These are phyloP conservation scores for Agrotis puta DNA, from an alignment of 2,888 invertebrate genomes.

Conservation along the genomic window DNA sequence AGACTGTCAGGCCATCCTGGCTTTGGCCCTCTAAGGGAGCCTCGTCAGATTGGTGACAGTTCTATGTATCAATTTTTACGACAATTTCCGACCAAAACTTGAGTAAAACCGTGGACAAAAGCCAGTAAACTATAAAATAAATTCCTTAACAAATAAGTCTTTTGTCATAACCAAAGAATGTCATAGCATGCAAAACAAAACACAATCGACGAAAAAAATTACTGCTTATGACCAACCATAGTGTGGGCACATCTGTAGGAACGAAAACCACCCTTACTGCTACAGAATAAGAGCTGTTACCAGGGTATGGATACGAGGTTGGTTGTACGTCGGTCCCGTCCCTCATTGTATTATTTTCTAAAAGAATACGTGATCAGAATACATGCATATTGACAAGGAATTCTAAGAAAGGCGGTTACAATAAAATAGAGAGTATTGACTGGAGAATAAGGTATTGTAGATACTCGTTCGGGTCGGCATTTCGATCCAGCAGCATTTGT, in stretches of 20 bases:
- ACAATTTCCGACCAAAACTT: too few relatives aligned
- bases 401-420: constrained; percentile 29
- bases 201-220: background rate
- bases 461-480: background rate
- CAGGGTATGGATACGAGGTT: background rate
- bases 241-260: background rate
- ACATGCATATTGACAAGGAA: constrained; percentile 6
- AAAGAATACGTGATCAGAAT: constrained; percentile 55
- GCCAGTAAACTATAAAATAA: too few relatives aligned
- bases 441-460: background rate
- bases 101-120: too few relatives aligned
- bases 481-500: background rate
- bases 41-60: too few relatives aligned
- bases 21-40: too few relatives aligned
- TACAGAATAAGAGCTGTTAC: background rate
- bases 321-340: background rate
- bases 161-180: constrained; percentile 21
- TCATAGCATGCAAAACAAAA: constrained; percentile 3
- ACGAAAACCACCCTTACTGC: background rate
- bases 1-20: too few relatives aligned
- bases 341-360: constrained; percentile 46
- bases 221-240: background rate
- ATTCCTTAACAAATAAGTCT: constrained; percentile 2
- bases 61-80: too few relatives aligned
- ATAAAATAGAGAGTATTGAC: constrained; percentile 17